Conservation (phyloP, 2,113 vertebrate species). For the Psettodes erumei region DNA sequence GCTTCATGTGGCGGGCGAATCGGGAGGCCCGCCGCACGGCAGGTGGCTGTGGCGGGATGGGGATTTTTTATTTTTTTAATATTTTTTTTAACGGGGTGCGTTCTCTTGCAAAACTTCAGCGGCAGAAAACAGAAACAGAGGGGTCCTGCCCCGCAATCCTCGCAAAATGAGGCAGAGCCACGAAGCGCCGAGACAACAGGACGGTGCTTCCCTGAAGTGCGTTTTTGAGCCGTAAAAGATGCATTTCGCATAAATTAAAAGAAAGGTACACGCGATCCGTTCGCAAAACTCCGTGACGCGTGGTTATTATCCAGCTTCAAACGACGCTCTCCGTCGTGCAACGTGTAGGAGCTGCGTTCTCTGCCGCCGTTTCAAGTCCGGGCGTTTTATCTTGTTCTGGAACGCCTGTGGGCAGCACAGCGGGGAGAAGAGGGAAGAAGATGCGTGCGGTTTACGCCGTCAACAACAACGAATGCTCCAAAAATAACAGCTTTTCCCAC, state of each 20-base stretch:
- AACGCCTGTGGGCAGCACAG: constrained; percentile 62
- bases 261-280: constrained; percentile 11
- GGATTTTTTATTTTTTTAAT: too few species aligned
- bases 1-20: constrained; percentile 59
- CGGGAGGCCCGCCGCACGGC: constrained; percentile 45
- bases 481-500: constrained; percentile 32
- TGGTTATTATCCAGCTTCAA: constrained; percentile 36
- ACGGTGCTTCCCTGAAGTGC: too few species aligned
- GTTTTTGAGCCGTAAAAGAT: too few species aligned
- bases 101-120: neutral
- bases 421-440: constrained; percentile 42
- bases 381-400: constrained; percentile 56
- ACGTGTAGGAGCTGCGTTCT: constrained; percentile 38
- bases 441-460: constrained; percentile 25
- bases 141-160: too few species aligned
- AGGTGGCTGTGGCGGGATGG: constrained; percentile 22
- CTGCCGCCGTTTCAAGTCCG: constrained; percentile 47
- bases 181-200: too few species aligned
- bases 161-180: too few species aligned
- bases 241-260: neutral
- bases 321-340: constrained; percentile 44
- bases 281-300: constrained; percentile 12
- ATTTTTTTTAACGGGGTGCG: too few species aligned
- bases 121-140: neutral
- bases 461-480: constrained; percentile 37